A percentile compares a stretch with the other conserved stretches of the same genome.
phyloP scores from a whole-genome alignment of 2,888 invertebrate genomes.

The Callyntrura sp. region DNA sequence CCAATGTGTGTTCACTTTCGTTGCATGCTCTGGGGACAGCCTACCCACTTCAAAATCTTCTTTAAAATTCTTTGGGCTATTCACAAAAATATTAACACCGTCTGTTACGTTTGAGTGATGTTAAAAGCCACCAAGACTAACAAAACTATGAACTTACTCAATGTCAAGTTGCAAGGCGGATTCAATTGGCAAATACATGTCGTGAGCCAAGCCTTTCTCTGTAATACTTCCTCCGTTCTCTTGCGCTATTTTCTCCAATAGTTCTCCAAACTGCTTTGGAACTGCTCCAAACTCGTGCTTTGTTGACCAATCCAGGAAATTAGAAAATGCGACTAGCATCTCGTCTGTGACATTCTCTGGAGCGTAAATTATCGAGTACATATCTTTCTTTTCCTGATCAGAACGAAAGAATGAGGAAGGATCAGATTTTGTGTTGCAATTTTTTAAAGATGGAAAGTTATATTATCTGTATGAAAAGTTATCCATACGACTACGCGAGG shows the following conservation, averaged over 20 bases:
- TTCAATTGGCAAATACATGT: conserved; percentile 56
- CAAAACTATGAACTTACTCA: conserved; percentile 10
- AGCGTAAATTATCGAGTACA: conserved; percentile 29
- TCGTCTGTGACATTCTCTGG: not conserved
- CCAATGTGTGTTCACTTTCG: conserved; percentile 52
- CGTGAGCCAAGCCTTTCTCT: conserved; percentile 11
- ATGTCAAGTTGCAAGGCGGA: conserved; percentile 47
- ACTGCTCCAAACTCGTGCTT: conserved; percentile 18
- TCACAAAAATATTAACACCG: no score
- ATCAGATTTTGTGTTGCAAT: no score
- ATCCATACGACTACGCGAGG: no score
- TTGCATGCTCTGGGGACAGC: conserved; percentile 50
- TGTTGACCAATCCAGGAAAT: conserved; percentile 39
- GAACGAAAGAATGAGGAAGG: not conserved
- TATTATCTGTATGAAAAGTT: no score
- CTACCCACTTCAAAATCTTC: conserved; percentile 58
- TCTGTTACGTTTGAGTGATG: no score
- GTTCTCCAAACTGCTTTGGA: not conserved
- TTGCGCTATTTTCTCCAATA: conserved; percentile 31
- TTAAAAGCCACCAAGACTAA: no score
- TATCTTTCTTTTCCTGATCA: not conserved
- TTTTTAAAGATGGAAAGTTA: no score
- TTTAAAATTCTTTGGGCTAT: conserved; percentile 7
- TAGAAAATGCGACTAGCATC: conserved; percentile 41
- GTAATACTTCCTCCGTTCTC: conserved; percentile 12